Conservation (phyloP, 1,140 invertebrate species). For the Drosophila bifasciata region DNA sequence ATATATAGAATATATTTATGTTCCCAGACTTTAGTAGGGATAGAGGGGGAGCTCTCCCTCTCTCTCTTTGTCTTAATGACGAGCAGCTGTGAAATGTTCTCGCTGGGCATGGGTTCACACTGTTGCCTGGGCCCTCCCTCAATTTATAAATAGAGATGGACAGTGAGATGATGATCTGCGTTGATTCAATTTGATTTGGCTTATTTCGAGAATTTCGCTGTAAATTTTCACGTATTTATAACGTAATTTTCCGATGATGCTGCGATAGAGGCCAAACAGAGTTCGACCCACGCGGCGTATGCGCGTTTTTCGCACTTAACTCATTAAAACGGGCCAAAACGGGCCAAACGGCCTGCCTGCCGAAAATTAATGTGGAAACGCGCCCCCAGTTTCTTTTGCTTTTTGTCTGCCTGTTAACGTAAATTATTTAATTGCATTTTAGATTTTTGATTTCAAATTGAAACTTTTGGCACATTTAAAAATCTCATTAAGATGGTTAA, state of each 20-base stretch:
- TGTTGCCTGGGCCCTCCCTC: constrained; percentile 25
- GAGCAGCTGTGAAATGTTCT: constrained; percentile 30
- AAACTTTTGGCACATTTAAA: constrained; percentile 63
- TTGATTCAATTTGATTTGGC: constrained; percentile 54
- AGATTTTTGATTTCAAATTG: constrained; percentile 47
- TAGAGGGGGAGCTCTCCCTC: not conserved
- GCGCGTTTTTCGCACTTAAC: constrained; percentile 75
- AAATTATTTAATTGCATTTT: constrained; percentile 73
- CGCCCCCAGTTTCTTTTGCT: constrained; percentile 25
- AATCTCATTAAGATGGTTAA: constrained; percentile 43
- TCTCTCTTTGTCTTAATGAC: constrained; percentile 14
- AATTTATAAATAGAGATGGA: constrained; percentile 45
- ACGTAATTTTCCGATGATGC: constrained; percentile 51
- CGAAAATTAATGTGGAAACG: constrained; percentile 46
- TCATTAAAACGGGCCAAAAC: constrained; percentile 73
- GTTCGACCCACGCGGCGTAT: constrained; percentile 65
- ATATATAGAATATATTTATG: constrained; percentile 32
- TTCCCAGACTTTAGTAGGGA: not conserved
- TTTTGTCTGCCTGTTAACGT: constrained; percentile 28
- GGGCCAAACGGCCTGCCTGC: constrained; percentile 28
- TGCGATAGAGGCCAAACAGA: constrained; percentile 15
- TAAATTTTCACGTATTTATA: constrained; percentile 59
- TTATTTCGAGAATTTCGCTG: constrained; percentile 36
- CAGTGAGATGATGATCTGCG: constrained; percentile 50
- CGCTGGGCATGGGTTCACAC: constrained; percentile 5